Evolutionary conservation across 2,888 invertebrate species (phyloP).

Genomic region (Euclidia mi): DNA sequence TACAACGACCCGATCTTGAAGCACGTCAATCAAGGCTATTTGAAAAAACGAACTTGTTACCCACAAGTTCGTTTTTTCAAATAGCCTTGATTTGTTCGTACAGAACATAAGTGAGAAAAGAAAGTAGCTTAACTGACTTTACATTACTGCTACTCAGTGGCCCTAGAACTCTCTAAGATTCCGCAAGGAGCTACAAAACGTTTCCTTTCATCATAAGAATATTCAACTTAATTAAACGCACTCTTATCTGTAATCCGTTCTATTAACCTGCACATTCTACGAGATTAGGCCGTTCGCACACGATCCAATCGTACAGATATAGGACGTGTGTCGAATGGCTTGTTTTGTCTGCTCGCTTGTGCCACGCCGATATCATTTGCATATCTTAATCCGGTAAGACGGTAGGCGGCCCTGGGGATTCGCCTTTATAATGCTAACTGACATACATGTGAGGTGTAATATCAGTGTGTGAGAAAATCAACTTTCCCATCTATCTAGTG

Average conservation of each 20-base stretch:
- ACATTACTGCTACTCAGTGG: too few relatives aligned
- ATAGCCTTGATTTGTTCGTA: too few relatives aligned
- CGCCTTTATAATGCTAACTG: conserved; percentile 54
- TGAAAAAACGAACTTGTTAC: too few relatives aligned
- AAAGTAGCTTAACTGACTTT: too few relatives aligned
- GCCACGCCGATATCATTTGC: conserved; percentile 62
- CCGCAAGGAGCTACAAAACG: background rate
- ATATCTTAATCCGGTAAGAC: conserved; percentile 68
- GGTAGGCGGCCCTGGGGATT: conserved; percentile 54
- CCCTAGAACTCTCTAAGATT: too few relatives aligned
- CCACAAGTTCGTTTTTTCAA: too few relatives aligned
- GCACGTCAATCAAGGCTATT: too few relatives aligned
- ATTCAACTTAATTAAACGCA: conserved; percentile 43
- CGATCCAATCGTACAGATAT: conserved; percentile 50
- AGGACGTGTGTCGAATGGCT: conserved; percentile 50
- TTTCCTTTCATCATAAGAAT: conserved; percentile 28
- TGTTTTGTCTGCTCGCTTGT: conserved; percentile 59
- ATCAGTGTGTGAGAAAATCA: conserved; percentile 33
- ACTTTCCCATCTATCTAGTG: conserved; percentile 14
- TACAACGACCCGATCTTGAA: too few relatives aligned
- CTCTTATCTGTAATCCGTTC: conserved; percentile 30
- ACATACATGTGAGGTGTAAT: conserved; percentile 21
- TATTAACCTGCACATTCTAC: conserved; percentile 29
- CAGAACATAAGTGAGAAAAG: too few relatives aligned
- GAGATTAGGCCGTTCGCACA: conserved; percentile 48